phyloP scores from a whole-genome alignment of 2,888 invertebrate genomes.

The Cyclophora albipunctata region DNA sequence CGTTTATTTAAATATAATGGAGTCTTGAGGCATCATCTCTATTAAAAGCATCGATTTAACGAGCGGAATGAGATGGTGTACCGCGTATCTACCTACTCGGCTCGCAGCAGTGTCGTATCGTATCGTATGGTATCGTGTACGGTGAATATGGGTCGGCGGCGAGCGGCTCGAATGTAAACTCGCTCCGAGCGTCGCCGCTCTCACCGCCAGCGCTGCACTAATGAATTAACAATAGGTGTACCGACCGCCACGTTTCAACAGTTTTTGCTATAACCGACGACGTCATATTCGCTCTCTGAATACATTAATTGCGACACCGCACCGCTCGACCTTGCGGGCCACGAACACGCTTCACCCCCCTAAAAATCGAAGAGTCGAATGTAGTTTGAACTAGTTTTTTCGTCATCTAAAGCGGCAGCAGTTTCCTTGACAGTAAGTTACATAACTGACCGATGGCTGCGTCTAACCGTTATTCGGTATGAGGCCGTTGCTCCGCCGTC shows the following conservation, averaged over 20 bases:
- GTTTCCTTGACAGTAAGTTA: slow-evolving; percentile 31
- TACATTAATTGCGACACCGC: slow-evolving; percentile 11
- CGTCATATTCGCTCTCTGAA: slow-evolving; percentile 6
- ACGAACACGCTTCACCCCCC: too few relatives aligned
- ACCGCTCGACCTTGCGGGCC: slow-evolving; percentile 18
- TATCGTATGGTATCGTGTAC: not conserved
- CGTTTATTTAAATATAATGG: slow-evolving; percentile 51
- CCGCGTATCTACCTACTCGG: slow-evolving; percentile 19
- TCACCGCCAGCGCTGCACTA: slow-evolving; percentile 24
- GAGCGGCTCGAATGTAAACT: slow-evolving; percentile 33
- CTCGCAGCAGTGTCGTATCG: too few relatives aligned
- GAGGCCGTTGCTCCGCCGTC: slow-evolving; percentile 42
- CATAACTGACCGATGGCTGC: slow-evolving; percentile 33
- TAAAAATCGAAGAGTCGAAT: slow-evolving; percentile 6
- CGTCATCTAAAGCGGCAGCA: slow-evolving; percentile 24
- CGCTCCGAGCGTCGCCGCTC: slow-evolving; percentile 20
- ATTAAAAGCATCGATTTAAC: slow-evolving; percentile 68
- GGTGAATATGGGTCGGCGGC: slow-evolving; percentile 52
- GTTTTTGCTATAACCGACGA: slow-evolving; percentile 24
- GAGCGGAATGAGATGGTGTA: slow-evolving; percentile 53
- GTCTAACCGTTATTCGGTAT: slow-evolving; percentile 34
- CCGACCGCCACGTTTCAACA: slow-evolving; percentile 28
- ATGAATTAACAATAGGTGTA: slow-evolving; percentile 42
- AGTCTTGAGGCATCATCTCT: slow-evolving; percentile 58
- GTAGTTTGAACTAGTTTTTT: slow-evolving; percentile 21